These are phyloP conservation scores for Holcopasites calliopsidis DNA, from an alignment of 1,140 invertebrate genomes.

Conservation along the genomic window DNA sequence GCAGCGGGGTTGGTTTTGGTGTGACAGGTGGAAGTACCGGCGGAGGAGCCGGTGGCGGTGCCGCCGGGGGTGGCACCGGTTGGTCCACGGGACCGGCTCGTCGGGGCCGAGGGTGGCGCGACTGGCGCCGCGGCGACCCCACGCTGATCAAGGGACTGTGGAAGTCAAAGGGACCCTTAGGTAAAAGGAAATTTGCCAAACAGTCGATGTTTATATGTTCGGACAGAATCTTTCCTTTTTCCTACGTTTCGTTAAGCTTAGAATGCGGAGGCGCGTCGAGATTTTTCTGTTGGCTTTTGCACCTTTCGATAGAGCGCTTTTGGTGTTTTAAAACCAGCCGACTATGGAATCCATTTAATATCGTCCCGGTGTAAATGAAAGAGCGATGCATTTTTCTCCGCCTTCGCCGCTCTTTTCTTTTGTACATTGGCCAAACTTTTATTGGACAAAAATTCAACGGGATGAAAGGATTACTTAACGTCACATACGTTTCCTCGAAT, in stretches of 20 bases:
- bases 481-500: conserved; percentile 2
- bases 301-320: too few relatives aligned
- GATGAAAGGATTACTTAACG: neutral
- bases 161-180: conserved; percentile 82
- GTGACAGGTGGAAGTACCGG: conserved; percentile 47
- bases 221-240: neutral
- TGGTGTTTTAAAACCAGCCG: too few relatives aligned
- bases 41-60: conserved; percentile 58
- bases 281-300: too few relatives aligned
- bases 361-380: too few relatives aligned
- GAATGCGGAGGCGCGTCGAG: too few relatives aligned
- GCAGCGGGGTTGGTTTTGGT: conserved; percentile 31
- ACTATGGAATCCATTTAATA: too few relatives aligned
- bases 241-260: neutral
- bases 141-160: conserved; percentile 85
- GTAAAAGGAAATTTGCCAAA: conserved; percentile 71
- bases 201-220: too few relatives aligned
- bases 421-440: neutral
- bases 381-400: too few relatives aligned
- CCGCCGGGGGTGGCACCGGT: conserved; percentile 43
- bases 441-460: neutral
- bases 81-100: conserved; percentile 43
- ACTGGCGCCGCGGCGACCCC: conserved; percentile 84
- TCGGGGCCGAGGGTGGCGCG: conserved; percentile 82
- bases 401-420: neutral